Conservation (phyloP, 2,797 vertebrate genomes). For the Dipus sagitta region DNA sequence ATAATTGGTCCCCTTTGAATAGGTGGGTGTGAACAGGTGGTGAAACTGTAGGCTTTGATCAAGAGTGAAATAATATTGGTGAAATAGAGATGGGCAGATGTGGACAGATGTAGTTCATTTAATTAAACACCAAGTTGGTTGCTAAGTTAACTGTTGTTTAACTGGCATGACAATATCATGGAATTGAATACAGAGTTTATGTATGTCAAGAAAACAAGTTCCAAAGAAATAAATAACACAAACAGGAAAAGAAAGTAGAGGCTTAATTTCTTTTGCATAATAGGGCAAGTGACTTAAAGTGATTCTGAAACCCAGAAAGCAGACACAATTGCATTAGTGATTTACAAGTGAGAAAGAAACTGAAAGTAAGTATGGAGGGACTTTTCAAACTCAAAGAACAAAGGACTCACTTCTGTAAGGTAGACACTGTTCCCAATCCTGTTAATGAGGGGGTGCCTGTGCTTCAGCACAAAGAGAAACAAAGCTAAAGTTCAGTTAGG, state of each 20-base stretch:
- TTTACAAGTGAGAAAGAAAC: constrained; percentile 7
- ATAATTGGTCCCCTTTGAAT: background rate
- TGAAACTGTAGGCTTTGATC: background rate
- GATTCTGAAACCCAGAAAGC: background rate
- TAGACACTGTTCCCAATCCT: background rate
- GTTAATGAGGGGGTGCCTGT: background rate
- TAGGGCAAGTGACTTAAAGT: background rate
- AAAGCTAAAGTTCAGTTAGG: constrained; percentile 7
- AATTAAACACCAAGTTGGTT: background rate
- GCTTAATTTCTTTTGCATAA: background rate
- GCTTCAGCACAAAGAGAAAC: constrained; percentile 36
- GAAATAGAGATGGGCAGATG: background rate
- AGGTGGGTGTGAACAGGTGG: background rate
- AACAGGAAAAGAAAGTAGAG: background rate
- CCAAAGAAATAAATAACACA: background rate
- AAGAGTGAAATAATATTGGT: background rate
- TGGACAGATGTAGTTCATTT: background rate
- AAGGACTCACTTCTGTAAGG: background rate
- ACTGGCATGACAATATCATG: background rate
- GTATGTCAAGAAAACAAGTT: background rate
- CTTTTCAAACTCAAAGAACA: background rate
- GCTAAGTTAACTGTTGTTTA: background rate
- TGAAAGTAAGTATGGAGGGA: background rate
- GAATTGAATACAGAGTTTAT: background rate
- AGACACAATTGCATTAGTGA: background rate